Base-by-base conservation (phyloP, 2,888 invertebrate genomes). In the Heliconius ethilla region DNA sequence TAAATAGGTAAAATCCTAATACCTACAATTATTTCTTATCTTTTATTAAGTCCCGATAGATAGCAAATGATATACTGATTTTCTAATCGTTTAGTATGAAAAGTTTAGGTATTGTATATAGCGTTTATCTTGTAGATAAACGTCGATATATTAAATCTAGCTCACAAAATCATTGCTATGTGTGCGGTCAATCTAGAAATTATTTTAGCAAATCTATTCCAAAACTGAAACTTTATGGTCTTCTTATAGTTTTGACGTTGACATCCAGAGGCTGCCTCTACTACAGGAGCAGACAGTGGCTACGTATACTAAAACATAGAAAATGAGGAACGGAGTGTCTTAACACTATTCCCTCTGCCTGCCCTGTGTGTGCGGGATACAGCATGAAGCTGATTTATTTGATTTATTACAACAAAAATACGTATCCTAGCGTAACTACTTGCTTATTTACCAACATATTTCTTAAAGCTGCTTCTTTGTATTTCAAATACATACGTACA, bases 101-200 rank as follows among this genome's bases (percentile, higher is more conserved):
- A 62, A 18, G 63, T 65, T 22, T 72, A 78, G 73, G 77, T 78
- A 78, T 78, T 76, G 45, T 63, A 15, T 63, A 9, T 37, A 29
- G 22, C 29, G 65, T 72, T 75, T 78, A 80, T 80, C 80, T 62
- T 75, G 18, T 27, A 40, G 75, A 80, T 80, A 76, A 78, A 18
- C 18, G n/a, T 33, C 59, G 51, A 78, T 51, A 62, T 37, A 65
- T 25, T 22, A 40, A 67, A 29, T 69, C 40, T 37, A 25, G 7
- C 40, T 22, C 13, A 63, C 29, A 67, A 59, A 62, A 40, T 66
- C 10, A 63, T 63, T n/a, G 25, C 27, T 27, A 27, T 74, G 74
- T 74, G 1, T 63, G 18, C 11, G 10, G 27, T 27, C 10, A 62
- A n/a, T 7, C n/a, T 25, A 67, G 11, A 55, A 70, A n/a, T n/a